Evolutionary conservation across 1,140 invertebrate species (phyloP).

Genomic region (Polypedilum pembai): DNA sequence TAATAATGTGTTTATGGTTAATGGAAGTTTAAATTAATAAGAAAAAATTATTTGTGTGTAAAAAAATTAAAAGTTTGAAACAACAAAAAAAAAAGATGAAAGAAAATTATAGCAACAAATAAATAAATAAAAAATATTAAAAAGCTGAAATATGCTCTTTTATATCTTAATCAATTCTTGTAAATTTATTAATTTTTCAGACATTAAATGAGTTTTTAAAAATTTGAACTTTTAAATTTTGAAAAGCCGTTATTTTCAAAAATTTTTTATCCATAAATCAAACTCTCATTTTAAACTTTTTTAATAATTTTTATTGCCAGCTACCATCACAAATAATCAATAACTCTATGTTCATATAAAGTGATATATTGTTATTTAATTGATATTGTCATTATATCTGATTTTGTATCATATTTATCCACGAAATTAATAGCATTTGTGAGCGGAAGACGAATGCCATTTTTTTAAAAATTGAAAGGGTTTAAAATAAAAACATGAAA

Average conservation of each 20-base stretch:
- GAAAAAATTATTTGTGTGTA: slow-evolving; percentile 16
- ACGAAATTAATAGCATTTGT: slow-evolving; percentile 13
- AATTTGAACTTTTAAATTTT: too few relatives aligned
- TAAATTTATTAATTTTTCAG: not conserved
- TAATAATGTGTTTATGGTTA: slow-evolving; percentile 6
- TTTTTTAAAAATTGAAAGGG: not conserved
- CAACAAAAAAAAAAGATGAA: not conserved
- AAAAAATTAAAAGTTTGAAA: not conserved
- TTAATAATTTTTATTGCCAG: too few relatives aligned
- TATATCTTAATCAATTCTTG: not conserved
- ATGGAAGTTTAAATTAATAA: not conserved
- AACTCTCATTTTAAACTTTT: too few relatives aligned
- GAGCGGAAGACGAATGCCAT: slow-evolving; percentile 6
- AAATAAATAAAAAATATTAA: not conserved
- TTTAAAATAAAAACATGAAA: not conserved
- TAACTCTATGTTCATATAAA: not conserved
- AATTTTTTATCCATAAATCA: too few relatives aligned
- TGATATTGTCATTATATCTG: slow-evolving; percentile 13
- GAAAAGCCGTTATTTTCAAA: too few relatives aligned
- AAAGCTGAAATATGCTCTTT: not conserved
- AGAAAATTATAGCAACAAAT: not conserved
- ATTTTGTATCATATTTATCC: not conserved
- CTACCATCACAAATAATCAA: too few relatives aligned
- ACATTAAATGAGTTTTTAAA: too few relatives aligned
- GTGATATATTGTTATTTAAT: slow-evolving; percentile 19